Percentiles rank a stretch among this genome's conserved stretches.
Conservation (phyloP, 2,113 vertebrate species). For the Tragelaphus buxtoni region DNA sequence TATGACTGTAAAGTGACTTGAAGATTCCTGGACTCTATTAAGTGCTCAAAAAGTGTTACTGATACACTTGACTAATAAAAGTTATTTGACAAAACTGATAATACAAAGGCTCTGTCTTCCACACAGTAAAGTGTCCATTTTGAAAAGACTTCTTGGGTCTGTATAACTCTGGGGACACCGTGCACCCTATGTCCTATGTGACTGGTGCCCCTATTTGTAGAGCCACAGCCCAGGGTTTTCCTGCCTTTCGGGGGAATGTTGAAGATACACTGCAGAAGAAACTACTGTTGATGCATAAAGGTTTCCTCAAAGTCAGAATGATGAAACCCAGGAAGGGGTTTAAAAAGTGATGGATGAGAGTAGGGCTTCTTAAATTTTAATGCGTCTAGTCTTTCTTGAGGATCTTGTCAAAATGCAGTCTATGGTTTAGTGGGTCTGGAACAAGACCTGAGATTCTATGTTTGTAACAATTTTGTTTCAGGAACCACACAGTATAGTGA, state of each 20-base stretch:
- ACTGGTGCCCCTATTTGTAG: rapidly evolving
- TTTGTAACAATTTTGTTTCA: not conserved
- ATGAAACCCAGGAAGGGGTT: not conserved
- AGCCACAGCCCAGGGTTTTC: not conserved
- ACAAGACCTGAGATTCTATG: not conserved
- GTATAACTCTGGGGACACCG: not conserved
- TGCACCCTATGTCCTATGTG: not conserved
- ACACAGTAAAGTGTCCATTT: not conserved
- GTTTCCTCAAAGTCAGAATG: not conserved
- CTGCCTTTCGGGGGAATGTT: not conserved
- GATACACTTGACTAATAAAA: not conserved
- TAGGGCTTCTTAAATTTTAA: not conserved
- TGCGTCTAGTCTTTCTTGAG: not conserved
- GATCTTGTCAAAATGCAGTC: not conserved
- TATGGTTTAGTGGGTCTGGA: not conserved
- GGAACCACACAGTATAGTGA: rapidly evolving
- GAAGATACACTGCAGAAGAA: not conserved
- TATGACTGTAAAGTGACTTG: not conserved
- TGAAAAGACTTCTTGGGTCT: not conserved
- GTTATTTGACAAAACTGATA: not conserved
- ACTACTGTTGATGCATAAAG: not conserved
- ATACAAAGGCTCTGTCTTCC: not conserved
- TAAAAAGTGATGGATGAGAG: not conserved
- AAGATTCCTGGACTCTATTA: not conserved
- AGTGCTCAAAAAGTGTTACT: not conserved